Percentiles rank a stretch among this genome's conserved stretches.
Evolutionary conservation across 2,113 vertebrate genomes (phyloP).

Genomic region (Burhinus bistriatus): DNA sequence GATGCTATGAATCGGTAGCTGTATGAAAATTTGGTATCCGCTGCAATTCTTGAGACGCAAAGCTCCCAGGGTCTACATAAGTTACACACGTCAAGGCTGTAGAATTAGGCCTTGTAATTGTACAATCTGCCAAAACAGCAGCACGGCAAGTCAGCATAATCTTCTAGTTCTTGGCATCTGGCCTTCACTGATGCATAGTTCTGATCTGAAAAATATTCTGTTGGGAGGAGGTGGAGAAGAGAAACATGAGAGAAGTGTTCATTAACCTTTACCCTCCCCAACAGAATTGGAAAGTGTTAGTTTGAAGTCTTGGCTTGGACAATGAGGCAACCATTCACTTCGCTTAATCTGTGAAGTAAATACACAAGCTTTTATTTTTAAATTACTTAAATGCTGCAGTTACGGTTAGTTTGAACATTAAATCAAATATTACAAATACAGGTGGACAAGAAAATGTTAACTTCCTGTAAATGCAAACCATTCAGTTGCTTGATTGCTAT

Average conservation of each 20-base stretch:
- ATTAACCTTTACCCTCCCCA: constrained; percentile 2
- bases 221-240: background rate
- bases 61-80: background rate
- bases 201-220: background rate
- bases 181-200: background rate
- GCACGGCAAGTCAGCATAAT: background rate
- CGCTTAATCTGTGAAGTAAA: background rate
- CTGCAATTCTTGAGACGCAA: background rate
- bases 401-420: background rate
- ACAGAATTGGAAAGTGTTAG: background rate
- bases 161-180: constrained; percentile 1
- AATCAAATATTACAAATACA: background rate
- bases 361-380: background rate
- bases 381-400: background rate
- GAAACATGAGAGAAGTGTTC: background rate
- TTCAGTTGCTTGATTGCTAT: background rate
- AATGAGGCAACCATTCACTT: background rate
- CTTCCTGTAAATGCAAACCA: background rate
- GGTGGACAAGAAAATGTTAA: background rate
- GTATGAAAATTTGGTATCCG: background rate
- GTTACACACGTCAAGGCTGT: background rate
- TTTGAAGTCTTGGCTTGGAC: background rate
- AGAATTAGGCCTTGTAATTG: background rate
- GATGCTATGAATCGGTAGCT: background rate
- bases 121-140: background rate